Evolutionary conservation across 2,888 invertebrate species (phyloP).

Genomic region (Actias luna): DNA sequence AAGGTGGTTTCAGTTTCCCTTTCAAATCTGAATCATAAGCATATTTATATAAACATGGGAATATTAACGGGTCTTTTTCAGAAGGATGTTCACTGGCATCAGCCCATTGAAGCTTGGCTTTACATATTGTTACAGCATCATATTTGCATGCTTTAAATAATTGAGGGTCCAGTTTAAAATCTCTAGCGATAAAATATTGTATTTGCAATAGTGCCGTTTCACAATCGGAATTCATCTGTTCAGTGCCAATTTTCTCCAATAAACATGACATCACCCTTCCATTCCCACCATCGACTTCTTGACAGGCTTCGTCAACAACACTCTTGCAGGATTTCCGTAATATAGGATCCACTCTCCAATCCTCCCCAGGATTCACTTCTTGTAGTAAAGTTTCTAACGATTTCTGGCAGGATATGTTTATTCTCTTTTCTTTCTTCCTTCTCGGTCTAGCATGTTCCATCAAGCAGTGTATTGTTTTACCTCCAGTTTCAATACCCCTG

Average conservation of each 20-base stretch:
- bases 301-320: conserved; percentile 90
- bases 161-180: conserved; percentile 95
- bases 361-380: conserved; percentile 95
- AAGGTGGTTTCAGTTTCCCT: conserved; percentile 81
- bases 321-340: conserved; percentile 92
- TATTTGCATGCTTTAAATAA: conserved; percentile 93
- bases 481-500: conserved; percentile 88
- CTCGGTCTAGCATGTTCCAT: conserved; percentile 92
- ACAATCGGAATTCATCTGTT: conserved; percentile 93
- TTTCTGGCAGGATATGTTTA: conserved; percentile 87
- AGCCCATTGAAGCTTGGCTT: conserved; percentile 89
- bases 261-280: conserved; percentile 95
- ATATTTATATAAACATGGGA: conserved; percentile 94
- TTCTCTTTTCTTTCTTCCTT: conserved; percentile 83
- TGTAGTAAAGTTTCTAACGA: conserved; percentile 91
- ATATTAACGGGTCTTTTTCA: conserved; percentile 90
- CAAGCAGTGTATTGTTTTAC: conserved; percentile 96
- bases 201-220: conserved; percentile 96
- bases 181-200: conserved; percentile 97
- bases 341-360: conserved; percentile 97
- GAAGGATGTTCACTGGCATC: conserved; percentile 85
- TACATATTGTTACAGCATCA: conserved; percentile 92
- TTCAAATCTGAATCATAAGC: conserved; percentile 80
- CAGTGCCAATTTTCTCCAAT: conserved; percentile 94
- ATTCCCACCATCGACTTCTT: conserved; percentile 87